Evolutionary conservation across 2,113 vertebrate genomes (phyloP).

Genomic region (Thymallus thymallus): DNA sequence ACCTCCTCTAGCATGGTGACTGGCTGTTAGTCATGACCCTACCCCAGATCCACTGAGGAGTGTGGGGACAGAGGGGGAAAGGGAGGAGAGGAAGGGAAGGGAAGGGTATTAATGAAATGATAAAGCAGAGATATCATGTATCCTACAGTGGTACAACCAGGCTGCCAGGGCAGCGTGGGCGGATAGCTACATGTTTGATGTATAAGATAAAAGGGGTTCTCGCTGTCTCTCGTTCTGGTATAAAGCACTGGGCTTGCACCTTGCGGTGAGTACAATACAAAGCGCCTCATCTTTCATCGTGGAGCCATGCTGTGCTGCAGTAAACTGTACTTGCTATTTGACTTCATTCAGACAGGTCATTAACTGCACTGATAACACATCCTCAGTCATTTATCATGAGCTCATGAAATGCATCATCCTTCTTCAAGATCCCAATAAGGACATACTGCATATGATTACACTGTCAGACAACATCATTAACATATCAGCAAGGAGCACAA

Average conservation of each 20-base stretch:
- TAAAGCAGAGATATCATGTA: conserved; percentile 38
- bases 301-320: conserved; percentile 10
- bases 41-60: not conserved
- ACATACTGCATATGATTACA: not conserved
- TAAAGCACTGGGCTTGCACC: conserved; percentile 13
- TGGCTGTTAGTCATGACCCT: not conserved
- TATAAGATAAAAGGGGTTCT: conserved; percentile 53
- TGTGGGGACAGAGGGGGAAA: not conserved
- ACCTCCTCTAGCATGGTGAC: conserved; percentile 4
- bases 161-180: conserved; percentile 32
- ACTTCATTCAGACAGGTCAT: conserved; percentile 9
- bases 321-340: conserved; percentile 2
- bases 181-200: conserved; percentile 47
- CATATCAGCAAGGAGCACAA: no score
- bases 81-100: conserved; percentile 13
- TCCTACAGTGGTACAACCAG: conserved; percentile 6
- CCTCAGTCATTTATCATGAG: not conserved
- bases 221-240: not conserved
- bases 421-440: not conserved
- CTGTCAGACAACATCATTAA: not conserved
- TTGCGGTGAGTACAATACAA: conserved; percentile 17
- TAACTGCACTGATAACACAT: conserved; percentile 12
- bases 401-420: not conserved
- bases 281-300: not conserved
- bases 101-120: conserved; percentile 35